Percentiles rank a stretch among this genome's conserved stretches.
Evolutionary conservation across 2,888 invertebrate genomes (phyloP).

Genomic region (Dicyrtomina minuta): DNA sequence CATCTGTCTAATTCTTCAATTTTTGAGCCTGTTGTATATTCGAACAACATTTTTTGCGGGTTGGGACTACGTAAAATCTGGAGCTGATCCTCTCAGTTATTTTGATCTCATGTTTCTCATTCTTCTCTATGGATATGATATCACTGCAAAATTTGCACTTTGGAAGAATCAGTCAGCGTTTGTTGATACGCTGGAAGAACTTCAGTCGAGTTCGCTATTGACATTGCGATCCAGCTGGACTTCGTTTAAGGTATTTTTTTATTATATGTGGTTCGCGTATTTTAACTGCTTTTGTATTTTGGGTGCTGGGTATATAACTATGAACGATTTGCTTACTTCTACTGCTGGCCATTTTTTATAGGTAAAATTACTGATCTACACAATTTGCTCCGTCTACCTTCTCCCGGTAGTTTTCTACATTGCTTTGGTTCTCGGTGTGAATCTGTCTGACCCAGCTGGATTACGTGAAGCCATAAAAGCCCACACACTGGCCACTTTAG

Average conservation of each 20-base stretch:
- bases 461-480: not conserved
- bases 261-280: not conserved
- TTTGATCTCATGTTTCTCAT: constrained; percentile 22
- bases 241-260: not conserved
- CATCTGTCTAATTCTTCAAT: constrained; percentile 10
- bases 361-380: not conserved
- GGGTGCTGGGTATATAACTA: too few relatives aligned
- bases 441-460: not conserved
- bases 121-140: constrained; percentile 20
- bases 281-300: not conserved
- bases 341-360: not conserved
- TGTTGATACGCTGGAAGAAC: not conserved
- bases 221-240: not conserved
- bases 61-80: constrained; percentile 16
- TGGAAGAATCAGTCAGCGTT: constrained; percentile 3
- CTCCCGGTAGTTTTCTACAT: constrained; percentile 18
- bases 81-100: constrained; percentile 12
- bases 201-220: constrained; percentile 11
- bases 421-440: constrained; percentile 18
- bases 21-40: constrained; percentile 11
- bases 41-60: constrained; percentile 14
- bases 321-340: too few relatives aligned
- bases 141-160: constrained; percentile 14
- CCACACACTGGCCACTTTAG: not conserved
- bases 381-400: constrained; percentile 10